A percentile compares a stretch with the other conserved stretches of the same genome.
These are phyloP conservation scores for Miopithecus talapoin DNA, from an alignment of 2,797 vertebrate species.

Conservation along the genomic window DNA sequence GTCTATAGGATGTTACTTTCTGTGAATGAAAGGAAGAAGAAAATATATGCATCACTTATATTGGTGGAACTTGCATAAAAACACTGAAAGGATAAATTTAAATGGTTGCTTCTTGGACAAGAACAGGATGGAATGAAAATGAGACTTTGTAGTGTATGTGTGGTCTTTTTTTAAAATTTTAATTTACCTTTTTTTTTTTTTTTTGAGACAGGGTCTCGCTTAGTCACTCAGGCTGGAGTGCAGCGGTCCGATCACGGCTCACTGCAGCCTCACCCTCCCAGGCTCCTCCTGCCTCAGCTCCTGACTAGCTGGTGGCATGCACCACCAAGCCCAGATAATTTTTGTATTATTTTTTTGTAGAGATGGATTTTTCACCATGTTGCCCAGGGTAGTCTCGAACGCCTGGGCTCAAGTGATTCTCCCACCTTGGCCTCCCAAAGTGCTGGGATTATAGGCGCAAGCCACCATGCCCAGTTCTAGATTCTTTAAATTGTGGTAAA, in stretches of 20 bases:
- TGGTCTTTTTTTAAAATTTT: rapidly evolving
- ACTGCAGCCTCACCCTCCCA: background rate
- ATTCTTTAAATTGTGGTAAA: background rate
- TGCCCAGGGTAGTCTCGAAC: background rate
- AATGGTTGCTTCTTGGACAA: background rate
- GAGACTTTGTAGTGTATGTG: background rate
- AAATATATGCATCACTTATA: background rate
- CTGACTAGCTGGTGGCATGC: background rate
- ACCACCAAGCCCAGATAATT: background rate
- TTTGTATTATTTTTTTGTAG: background rate
- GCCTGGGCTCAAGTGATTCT: background rate
- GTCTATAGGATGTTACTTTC: background rate
- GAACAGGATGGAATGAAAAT: background rate
- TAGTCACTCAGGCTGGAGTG: background rate
- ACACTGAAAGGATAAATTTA: background rate
- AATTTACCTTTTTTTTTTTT: background rate
- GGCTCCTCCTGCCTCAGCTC: background rate
- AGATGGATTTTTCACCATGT: background rate
- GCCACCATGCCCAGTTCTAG: background rate
- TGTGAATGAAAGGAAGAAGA: background rate
- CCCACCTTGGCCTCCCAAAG: background rate
- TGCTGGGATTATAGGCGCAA: background rate
- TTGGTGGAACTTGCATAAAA: background rate
- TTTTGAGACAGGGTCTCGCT: background rate
- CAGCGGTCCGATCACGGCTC: rapidly evolving